Evolutionary conservation across 2,113 vertebrate genomes (phyloP), one percentile per base, ranked within the genome.

Genomic region (Cryptomyrus ogoouensis): DNA sequence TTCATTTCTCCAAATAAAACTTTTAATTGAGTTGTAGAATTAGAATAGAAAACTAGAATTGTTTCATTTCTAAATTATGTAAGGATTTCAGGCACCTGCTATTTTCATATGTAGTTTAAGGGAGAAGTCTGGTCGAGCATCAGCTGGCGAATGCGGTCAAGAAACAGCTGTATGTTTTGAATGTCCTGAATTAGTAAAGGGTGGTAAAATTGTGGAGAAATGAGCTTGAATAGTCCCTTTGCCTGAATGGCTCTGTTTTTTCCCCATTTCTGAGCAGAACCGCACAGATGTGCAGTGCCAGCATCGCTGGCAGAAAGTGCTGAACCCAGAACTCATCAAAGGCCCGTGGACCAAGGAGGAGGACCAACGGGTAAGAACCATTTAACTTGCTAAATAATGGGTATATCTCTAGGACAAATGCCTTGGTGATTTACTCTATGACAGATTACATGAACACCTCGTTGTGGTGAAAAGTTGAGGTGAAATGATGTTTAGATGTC

Each of bases 261-360:
- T 3, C 85, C 1, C 50, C 27, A 8, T 21, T 80, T 39, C 42
- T 62, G 7, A 88, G 56, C 95, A 99, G 98, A 99, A 98, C 92
- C 97, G 98, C 88, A 98, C 98, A 90, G 98, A 99, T 94, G 98
- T 99, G 90, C 98, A 99, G 94, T 99, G 98, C 92, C 98, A 99
- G 92, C 98, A 99, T 93, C 96, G 98, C 86, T 99, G 98, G 98
- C 98, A 99, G 95, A 99, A 99, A 92, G 98, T 99, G 47, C 95
- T 99, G 89, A 99, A 99, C 93, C 98, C 98, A 91, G 98, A 99
- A 94, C 98, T 99, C 93, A 99, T 99, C 93, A 99, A 99, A 95
- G 98, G 98, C 47, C 98, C 98, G 0, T 99, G 98, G 98, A 99
- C 98, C 92, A 99, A 99, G 95, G 98, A 99, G 94, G 98, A 99